Conservation (phyloP, 1,140 invertebrate species). For the Drosophila lowei region DNA sequence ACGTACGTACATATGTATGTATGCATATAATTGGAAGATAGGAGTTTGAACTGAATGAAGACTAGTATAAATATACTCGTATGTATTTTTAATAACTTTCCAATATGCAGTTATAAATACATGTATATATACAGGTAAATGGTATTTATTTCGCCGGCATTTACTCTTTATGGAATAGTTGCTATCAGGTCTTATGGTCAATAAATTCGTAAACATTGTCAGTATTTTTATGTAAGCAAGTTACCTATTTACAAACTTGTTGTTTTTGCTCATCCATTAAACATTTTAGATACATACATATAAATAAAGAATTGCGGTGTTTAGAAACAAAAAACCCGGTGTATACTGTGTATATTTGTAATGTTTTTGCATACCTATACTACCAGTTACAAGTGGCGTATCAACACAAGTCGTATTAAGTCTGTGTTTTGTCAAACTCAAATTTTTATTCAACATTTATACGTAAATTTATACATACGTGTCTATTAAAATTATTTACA, state of each 20-base stretch:
- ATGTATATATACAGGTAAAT: conserved; percentile 4
- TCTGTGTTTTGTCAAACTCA: no score
- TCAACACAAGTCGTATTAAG: no score
- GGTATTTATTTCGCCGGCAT: conserved; percentile 8
- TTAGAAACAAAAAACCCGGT: no score
- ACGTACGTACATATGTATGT: no score
- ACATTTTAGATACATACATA: background rate
- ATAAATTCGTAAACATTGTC: conserved; percentile 62
- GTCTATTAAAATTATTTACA: no score
- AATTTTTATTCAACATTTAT: no score
- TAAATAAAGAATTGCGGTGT: background rate
- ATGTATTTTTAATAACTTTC: background rate
- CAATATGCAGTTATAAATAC: background rate
- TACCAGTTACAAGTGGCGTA: no score
- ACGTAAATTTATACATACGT: no score
- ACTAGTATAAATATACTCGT: conserved; percentile 25
- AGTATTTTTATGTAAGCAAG: conserved; percentile 26
- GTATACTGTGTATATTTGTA: no score
- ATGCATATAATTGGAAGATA: background rate
- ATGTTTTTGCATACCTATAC: no score
- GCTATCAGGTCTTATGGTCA: conserved; percentile 67
- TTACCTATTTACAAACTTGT: conserved; percentile 28
- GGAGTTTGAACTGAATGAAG: conserved; percentile 18
- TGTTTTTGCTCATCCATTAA: background rate
- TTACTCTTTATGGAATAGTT: conserved; percentile 28